A percentile compares a stretch with the other conserved stretches of the same genome.
phyloP scores from a whole-genome alignment of 2,797 vertebrate species.

The Tadarida brasiliensis region DNA sequence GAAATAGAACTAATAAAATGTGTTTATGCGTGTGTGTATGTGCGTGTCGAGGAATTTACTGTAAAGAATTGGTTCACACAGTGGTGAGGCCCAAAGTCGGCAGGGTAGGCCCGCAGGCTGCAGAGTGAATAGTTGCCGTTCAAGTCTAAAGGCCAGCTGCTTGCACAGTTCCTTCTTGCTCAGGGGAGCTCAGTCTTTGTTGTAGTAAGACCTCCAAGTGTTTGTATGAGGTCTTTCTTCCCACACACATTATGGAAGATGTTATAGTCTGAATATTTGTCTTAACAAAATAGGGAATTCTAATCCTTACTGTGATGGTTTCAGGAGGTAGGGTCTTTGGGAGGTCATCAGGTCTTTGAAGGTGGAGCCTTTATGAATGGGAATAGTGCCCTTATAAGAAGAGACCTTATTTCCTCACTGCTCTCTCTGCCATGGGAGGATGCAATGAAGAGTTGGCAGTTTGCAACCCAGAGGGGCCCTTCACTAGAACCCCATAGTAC shows the following conservation, averaged over 20 bases:
- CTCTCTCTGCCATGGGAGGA: neutral
- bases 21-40: neutral
- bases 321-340: neutral
- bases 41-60: neutral
- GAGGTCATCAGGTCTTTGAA: neutral
- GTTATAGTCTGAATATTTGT: neutral
- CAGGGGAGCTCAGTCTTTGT: neutral
- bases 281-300: neutral
- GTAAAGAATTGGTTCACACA: neutral
- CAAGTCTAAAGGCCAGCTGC: neutral
- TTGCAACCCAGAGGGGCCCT: neutral
- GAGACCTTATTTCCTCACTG: neutral
- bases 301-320: neutral
- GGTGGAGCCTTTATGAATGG: too few species aligned
- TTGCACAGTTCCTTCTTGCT: neutral
- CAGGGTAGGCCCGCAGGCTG: neutral
- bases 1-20: neutral
- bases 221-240: neutral
- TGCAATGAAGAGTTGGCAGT: neutral
- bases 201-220: neutral
- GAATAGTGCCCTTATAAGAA: neutral
- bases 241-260: neutral
- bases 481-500: neutral
- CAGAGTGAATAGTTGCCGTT: neutral
- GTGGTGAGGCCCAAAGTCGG: neutral